Evolutionary conservation across 2,113 vertebrate genomes (phyloP).

Genomic region (Pluvianellus socialis): DNA sequence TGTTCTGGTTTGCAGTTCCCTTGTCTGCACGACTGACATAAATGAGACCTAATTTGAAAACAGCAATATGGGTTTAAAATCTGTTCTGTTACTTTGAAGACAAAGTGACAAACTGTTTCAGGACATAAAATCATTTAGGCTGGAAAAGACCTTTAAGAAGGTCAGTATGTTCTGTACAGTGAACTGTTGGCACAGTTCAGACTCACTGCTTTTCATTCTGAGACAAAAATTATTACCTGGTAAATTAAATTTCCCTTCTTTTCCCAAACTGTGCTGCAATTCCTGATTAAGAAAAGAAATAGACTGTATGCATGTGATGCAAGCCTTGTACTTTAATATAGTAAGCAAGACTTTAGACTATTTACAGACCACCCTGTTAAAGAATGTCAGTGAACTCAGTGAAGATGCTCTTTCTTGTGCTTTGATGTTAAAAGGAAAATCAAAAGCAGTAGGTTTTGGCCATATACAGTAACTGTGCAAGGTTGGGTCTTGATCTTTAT

Average conservation of each 20-base stretch:
- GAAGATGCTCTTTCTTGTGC: slow-evolving; percentile 67
- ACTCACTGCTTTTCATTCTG: neutral
- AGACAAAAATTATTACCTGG: neutral
- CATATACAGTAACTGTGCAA: slow-evolving; percentile 64
- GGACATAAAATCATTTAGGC: neutral
- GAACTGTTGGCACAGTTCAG: neutral
- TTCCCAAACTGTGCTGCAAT: neutral
- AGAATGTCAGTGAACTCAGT: slow-evolving; percentile 59
- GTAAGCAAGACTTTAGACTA: slow-evolving; percentile 71
- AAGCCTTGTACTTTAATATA: slow-evolving; percentile 63
- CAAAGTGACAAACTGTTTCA: neutral
- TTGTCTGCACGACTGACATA: neutral
- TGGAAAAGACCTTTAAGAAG: neutral
- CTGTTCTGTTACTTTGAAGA: neutral
- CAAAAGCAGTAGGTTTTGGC: slow-evolving; percentile 52
- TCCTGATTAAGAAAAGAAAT: slow-evolving; percentile 9
- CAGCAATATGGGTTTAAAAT: neutral
- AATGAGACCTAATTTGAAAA: neutral
- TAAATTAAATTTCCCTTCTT: neutral
- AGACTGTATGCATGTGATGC: slow-evolving; percentile 24
- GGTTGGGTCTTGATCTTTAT: slow-evolving; percentile 61
- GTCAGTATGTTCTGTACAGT: neutral
- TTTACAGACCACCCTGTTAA: slow-evolving; percentile 73
- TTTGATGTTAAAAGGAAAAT: slow-evolving; percentile 62
- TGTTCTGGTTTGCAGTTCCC: neutral